These are phyloP conservation scores for Meteorus sp. DNA, from an alignment of 1,140 invertebrate species.

Conservation along the genomic window DNA sequence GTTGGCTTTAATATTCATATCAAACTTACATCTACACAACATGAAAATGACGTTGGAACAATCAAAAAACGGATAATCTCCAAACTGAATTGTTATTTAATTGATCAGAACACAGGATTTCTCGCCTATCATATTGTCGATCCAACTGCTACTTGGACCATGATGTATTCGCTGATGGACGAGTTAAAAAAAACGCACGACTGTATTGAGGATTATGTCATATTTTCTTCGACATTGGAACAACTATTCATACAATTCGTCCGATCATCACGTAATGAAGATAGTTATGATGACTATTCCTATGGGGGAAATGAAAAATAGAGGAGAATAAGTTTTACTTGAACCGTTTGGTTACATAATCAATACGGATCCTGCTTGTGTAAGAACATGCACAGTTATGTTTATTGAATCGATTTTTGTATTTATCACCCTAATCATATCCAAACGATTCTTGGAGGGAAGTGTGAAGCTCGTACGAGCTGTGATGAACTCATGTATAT, in stretches of 20 bases:
- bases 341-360: no score
- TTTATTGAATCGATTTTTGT: no score
- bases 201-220: constrained; percentile 53
- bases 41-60: constrained; percentile 30
- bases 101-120: constrained; percentile 50
- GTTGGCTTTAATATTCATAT: constrained; percentile 60
- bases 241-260: constrained; percentile 57
- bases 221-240: constrained; percentile 54
- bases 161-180: constrained; percentile 52
- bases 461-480: no score
- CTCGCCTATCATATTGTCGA: constrained; percentile 53
- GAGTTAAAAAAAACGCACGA: constrained; percentile 43
- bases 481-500: no score
- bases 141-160: constrained; percentile 47
- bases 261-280: no score
- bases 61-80: constrained; percentile 47
- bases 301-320: no score
- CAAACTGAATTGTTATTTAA: constrained; percentile 45
- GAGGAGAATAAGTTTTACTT: no score
- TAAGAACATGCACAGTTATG: no score
- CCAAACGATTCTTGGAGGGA: no score
- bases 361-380: no score
- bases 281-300: no score
- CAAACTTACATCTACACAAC: constrained; percentile 45
- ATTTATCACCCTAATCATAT: no score